Evolutionary conservation across 2,113 vertebrate genomes (phyloP), one percentile per base, ranked within the genome.

Genomic region (Proterorhinus semilunaris): DNA sequence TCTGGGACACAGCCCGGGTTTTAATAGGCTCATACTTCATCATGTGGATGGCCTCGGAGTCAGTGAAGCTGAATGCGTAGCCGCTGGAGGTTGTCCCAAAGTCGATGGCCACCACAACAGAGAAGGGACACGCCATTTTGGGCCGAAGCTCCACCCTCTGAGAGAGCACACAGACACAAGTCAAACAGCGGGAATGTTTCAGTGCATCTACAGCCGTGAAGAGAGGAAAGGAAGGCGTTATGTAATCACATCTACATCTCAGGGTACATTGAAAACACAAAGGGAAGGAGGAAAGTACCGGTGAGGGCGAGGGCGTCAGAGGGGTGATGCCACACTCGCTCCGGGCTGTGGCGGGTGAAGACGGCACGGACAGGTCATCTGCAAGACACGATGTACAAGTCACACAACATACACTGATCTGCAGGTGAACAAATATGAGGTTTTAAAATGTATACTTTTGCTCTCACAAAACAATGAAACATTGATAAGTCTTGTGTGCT

Each of bases 61-160:
- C 96, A 10, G 91, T 87, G 82, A 98, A 98, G 91, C 96, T 97
- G 93, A 96, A 98, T 42, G 97, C 96, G 1, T 99, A 99, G 82
- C 97, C 96, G 0, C 96, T 98, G 76, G 96, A 97, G 0, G 96
- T 98, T 5, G 97, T 99, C 13, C 97, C 97, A 0, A 99, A 98
- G 83, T 98, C 96, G 0, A 98, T 97, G 58, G 97, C 97, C 74
- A 98, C 95, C 7, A 98, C 96, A 12, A 98, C 96, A 0, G 92
- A 91, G 74, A 97, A 98, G 0, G 92, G 86, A 10, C 86, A 68
- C 5, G 70, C 15, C 62, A 86, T 90, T n/a, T 71, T 88, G 9
- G 89, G 80, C 45, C 93, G 90, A 50, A 84, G 67, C 68, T 94
- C 95, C 0, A 91, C 92, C 83, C 93, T 91, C 96, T 97, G 91